Evolutionary conservation across 1,140 invertebrate genomes (phyloP).

Genomic region (Aphelenchoides besseyi): DNA sequence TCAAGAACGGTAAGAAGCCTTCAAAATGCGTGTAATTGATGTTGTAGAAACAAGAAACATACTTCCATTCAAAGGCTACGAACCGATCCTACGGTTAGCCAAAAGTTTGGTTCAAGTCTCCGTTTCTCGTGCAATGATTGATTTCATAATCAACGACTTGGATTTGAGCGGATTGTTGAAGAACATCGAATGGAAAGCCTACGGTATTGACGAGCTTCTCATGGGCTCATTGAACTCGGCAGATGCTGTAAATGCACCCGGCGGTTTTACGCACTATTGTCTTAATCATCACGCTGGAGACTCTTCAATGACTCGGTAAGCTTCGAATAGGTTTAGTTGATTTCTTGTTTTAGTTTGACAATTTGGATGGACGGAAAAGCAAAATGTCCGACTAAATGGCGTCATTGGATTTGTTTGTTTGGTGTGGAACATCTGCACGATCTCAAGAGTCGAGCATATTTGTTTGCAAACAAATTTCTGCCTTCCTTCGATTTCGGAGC

Average conservation of each 20-base stretch:
- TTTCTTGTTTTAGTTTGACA: background rate
- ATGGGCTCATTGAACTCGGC: constrained; percentile 31
- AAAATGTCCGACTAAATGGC: background rate
- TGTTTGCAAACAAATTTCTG: constrained; percentile 48
- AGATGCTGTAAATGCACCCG: constrained; percentile 35
- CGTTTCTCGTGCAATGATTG: constrained; percentile 22
- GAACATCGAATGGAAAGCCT: constrained; percentile 26
- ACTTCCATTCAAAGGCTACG: background rate
- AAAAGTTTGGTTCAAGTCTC: constrained; percentile 5
- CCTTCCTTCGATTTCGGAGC: constrained; percentile 41
- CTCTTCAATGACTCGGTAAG: background rate
- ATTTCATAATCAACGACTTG: constrained; percentile 39
- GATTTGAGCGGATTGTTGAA: constrained; percentile 25
- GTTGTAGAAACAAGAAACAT: background rate
- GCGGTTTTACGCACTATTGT: constrained; percentile 41
- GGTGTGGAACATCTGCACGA: constrained; percentile 43
- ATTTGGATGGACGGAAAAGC: background rate
- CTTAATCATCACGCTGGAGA: constrained; percentile 9
- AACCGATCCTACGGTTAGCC: background rate
- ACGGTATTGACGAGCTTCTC: constrained; percentile 6
- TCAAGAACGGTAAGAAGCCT: background rate
- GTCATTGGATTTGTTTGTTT: constrained; percentile 20
- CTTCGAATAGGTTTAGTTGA: background rate
- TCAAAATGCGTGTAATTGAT: background rate
- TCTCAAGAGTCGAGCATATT: constrained; percentile 22